Evolutionary conservation across 2,113 vertebrate genomes (phyloP).

Genomic region (Hystrix brachyura): DNA sequence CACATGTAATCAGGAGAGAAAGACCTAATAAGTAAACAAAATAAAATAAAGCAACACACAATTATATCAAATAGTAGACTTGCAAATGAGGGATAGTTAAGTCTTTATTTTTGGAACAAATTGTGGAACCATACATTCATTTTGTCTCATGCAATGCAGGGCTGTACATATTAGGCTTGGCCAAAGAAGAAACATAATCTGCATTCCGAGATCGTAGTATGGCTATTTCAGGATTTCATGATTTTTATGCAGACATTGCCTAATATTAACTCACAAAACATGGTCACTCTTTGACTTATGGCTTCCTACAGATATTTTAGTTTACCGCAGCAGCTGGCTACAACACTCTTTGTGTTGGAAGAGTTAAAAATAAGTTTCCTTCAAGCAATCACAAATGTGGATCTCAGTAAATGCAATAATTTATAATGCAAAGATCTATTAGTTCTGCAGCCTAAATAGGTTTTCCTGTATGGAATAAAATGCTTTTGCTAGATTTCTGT

Average conservation of each 20-base stretch:
- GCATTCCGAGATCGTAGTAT: conserved; percentile 24
- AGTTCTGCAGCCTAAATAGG: not conserved
- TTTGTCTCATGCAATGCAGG: not conserved
- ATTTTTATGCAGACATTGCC: conserved; percentile 19
- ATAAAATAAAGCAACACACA: conserved; percentile 4
- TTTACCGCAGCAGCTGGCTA: not conserved
- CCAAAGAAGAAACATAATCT: not conserved
- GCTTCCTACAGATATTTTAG: not conserved
- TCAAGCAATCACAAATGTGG: not conserved
- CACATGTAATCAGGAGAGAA: conserved; percentile 6
- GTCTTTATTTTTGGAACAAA: conserved; percentile 42
- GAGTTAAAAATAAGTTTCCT: not conserved
- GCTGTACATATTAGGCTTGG: not conserved
- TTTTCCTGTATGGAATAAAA: conserved; percentile 26
- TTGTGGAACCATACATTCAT: conserved; percentile 21
- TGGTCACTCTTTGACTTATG: not conserved
- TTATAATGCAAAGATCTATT: conserved; percentile 29
- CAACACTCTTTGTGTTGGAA: not conserved
- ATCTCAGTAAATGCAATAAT: not conserved
- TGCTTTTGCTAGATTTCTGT: not conserved
- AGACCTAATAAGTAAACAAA: conserved; percentile 5
- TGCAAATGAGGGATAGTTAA: conserved; percentile 27
- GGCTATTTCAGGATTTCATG: not conserved
- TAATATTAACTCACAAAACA: conserved; percentile 50
- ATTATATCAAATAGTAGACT: conserved; percentile 48